Percentiles rank a stretch among this genome's conserved stretches.
phyloP scores from a whole-genome alignment of 2,888 invertebrate genomes.

The Eupithecia pulchellata region DNA sequence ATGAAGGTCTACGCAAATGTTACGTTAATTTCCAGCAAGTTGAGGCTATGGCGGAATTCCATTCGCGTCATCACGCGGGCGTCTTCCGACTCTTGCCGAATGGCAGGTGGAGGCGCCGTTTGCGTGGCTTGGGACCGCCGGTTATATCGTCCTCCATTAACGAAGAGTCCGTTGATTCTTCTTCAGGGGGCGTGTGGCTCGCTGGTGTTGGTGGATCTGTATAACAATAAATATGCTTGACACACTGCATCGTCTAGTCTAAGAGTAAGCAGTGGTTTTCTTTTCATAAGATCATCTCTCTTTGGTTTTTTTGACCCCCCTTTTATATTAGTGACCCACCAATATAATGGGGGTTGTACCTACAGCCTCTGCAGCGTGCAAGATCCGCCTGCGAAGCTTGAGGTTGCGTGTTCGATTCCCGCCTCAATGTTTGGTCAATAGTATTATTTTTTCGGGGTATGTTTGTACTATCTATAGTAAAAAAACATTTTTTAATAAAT shows the following conservation, averaged over 20 bases:
- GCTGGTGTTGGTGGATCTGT: conserved; percentile 63
- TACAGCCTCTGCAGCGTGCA: too few relatives aligned
- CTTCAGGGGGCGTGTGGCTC: conserved; percentile 82
- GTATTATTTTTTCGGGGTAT: too few relatives aligned
- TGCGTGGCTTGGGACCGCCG: conserved; percentile 79
- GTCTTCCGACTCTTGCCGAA: conserved; percentile 87
- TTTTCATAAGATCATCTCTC: too few relatives aligned
- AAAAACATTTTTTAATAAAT: too few relatives aligned
- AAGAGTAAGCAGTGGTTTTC: too few relatives aligned
- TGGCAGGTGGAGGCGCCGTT: conserved; percentile 87
- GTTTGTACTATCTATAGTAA: too few relatives aligned
- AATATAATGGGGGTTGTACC: too few relatives aligned
- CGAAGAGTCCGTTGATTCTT: conserved; percentile 90
- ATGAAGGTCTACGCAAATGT: background rate
- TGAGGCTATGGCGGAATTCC: background rate
- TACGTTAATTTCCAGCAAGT: conserved; percentile 17
- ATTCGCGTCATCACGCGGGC: conserved; percentile 71
- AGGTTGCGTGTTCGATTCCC: too few relatives aligned
- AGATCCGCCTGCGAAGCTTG: too few relatives aligned
- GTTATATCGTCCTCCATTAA: conserved; percentile 86
- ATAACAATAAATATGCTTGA: background rate
- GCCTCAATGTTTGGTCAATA: too few relatives aligned
- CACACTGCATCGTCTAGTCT: conserved; percentile 20
- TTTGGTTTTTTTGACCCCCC: too few relatives aligned
- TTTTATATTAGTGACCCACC: too few relatives aligned